phyloP scores from a whole-genome alignment of 1,140 invertebrate species.

The Oreohelix idahoensis region DNA sequence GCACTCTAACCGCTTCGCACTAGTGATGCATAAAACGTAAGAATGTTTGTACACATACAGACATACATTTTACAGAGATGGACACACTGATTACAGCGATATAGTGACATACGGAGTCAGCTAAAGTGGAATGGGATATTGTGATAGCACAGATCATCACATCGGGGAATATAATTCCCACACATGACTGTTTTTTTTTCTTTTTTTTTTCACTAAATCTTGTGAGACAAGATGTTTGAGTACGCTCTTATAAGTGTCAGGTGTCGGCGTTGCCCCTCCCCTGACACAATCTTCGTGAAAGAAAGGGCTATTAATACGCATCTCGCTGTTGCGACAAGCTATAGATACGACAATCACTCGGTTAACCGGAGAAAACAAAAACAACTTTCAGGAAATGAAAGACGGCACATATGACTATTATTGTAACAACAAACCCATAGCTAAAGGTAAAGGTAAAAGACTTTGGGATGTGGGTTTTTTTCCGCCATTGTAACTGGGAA shows the following conservation, averaged over 20 bases:
- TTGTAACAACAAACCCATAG: background rate
- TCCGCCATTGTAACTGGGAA: too few species aligned
- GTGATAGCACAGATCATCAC: too few species aligned
- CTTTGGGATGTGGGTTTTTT: too few species aligned
- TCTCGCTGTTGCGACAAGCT: background rate
- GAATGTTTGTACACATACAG: too few species aligned
- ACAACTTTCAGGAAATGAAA: background rate
- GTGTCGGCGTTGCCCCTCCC: background rate
- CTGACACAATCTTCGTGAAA: conserved; percentile 4
- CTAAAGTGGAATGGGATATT: too few species aligned
- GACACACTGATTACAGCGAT: too few species aligned
- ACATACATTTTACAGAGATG: too few species aligned
- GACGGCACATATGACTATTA: background rate
- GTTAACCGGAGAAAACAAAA: conserved; percentile 9
- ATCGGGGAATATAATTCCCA: background rate
- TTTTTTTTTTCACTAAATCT: background rate
- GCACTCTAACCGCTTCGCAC: too few species aligned
- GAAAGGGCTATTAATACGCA: background rate
- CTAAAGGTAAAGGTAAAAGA: background rate
- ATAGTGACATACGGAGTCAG: too few species aligned
- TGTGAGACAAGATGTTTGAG: background rate
- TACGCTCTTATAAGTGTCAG: background rate
- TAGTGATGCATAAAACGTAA: too few species aligned
- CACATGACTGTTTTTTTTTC: background rate
- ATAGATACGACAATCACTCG: background rate